phyloP scores from a whole-genome alignment of 2,113 vertebrate species.

The Myocastor coypus region DNA sequence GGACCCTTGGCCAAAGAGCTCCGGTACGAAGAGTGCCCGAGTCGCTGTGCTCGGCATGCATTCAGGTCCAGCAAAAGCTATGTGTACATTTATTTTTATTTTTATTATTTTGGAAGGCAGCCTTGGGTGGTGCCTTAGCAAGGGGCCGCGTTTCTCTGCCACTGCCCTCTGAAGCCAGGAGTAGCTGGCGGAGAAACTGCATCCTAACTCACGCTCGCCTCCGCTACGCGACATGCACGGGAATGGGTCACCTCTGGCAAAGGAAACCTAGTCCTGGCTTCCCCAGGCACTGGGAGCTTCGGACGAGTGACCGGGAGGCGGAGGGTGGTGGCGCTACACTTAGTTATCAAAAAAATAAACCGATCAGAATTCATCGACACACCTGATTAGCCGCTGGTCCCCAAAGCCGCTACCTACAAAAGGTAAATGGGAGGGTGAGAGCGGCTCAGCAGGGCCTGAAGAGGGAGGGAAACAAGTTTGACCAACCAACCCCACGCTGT shows the following conservation, averaged over 20 bases:
- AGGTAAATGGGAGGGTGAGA: background rate
- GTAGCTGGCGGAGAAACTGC: background rate
- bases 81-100: background rate
- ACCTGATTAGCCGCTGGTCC: background rate
- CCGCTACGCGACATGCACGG: background rate
- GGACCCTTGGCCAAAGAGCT: background rate
- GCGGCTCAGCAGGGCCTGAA: background rate
- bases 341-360: background rate
- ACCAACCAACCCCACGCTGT: slow-evolving; percentile 36
- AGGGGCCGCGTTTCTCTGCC: background rate
- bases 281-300: background rate
- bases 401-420: background rate
- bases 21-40: fast-evolving
- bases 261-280: background rate
- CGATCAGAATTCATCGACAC: background rate
- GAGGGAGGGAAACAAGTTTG: background rate
- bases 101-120: background rate
- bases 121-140: background rate
- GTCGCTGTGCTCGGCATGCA: background rate
- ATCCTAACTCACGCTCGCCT: fast-evolving
- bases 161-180: background rate
- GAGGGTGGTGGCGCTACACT: background rate
- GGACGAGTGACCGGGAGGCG: background rate
- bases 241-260: background rate
- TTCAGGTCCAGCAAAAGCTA: background rate